phyloP scores from a whole-genome alignment of 2,113 vertebrate genomes.

The Centropristis striata region DNA sequence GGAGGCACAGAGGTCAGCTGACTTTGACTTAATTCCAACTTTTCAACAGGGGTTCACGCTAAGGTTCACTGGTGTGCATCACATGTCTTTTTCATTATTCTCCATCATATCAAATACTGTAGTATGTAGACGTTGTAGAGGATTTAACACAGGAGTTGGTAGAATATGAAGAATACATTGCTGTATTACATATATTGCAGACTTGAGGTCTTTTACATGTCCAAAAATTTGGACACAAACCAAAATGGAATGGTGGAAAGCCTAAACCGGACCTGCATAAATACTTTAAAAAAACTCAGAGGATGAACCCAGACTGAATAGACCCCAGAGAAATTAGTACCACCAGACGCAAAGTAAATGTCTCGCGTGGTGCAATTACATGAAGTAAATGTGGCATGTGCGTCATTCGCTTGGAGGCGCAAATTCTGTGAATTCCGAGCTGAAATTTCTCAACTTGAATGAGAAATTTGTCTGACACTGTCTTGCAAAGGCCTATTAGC shows the following conservation, averaged over 20 bases:
- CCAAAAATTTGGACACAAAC: not conserved
- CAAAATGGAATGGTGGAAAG: conserved; percentile 3
- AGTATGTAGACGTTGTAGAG: not conserved
- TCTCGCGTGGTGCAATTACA: too few relatives aligned
- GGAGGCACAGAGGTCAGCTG: conserved; percentile 56
- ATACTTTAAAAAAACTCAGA: not conserved
- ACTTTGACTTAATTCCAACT: conserved; percentile 57
- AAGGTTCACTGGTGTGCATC: conserved; percentile 22
- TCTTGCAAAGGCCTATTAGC: too few relatives aligned
- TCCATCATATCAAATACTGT: not conserved
- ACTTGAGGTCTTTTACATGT: not conserved
- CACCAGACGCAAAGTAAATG: too few relatives aligned
- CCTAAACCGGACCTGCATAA: not conserved
- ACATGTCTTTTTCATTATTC: conserved; percentile 1
- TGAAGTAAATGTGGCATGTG: too few relatives aligned
- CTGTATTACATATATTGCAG: not conserved
- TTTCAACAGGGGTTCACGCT: conserved; percentile 31
- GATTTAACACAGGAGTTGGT: not conserved
- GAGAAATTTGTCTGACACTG: too few relatives aligned
- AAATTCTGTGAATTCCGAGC: too few relatives aligned
- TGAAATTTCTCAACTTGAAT: too few relatives aligned
- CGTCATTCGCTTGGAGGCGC: too few relatives aligned
- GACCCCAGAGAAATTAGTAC: not conserved
- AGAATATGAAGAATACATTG: not conserved
- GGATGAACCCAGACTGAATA: not conserved